A percentile compares a stretch with the other conserved stretches of the same genome.
Conservation (phyloP, 2,113 vertebrate species). For the Hippoglossus stenolepis region DNA sequence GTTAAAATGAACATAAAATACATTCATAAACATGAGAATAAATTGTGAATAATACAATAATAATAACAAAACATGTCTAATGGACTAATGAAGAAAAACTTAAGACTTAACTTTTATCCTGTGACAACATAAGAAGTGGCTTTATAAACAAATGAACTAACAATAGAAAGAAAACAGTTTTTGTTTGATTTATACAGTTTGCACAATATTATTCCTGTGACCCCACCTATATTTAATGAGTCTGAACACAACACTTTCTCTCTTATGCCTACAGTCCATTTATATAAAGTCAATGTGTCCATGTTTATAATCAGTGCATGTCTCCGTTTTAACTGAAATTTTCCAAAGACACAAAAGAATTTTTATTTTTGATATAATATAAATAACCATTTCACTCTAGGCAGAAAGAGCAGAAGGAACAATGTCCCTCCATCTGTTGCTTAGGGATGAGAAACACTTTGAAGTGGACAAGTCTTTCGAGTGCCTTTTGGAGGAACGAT, state of each 20-base stretch:
- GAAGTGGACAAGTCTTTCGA: slow-evolving; percentile 5
- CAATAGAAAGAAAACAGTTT: no score
- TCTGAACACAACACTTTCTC: neutral
- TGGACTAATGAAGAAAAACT: no score
- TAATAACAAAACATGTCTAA: neutral
- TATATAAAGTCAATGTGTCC: neutral
- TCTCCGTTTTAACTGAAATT: slow-evolving; percentile 3
- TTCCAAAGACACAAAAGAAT: slow-evolving; percentile 24
- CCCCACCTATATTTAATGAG: neutral
- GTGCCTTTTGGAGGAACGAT: slow-evolving; percentile 46
- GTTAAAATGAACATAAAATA: neutral
- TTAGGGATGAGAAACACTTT: neutral
- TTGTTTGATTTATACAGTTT: no score
- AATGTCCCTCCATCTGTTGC: neutral
- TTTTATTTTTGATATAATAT: slow-evolving; percentile 38
- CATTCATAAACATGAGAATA: neutral
- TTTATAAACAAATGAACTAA: no score
- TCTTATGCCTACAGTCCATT: slow-evolving; percentile 6
- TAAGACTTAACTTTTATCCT: no score
- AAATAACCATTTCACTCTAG: slow-evolving; percentile 7
- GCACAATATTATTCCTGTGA: no score
- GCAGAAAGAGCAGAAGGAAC: slow-evolving; percentile 13
- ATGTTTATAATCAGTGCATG: slow-evolving; percentile 14
- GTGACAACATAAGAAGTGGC: no score
- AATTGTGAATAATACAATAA: neutral